Evolutionary conservation across 2,888 invertebrate genomes (phyloP), one percentile per base, ranked within the genome.

Genomic region (Tupiocoris notatus): DNA sequence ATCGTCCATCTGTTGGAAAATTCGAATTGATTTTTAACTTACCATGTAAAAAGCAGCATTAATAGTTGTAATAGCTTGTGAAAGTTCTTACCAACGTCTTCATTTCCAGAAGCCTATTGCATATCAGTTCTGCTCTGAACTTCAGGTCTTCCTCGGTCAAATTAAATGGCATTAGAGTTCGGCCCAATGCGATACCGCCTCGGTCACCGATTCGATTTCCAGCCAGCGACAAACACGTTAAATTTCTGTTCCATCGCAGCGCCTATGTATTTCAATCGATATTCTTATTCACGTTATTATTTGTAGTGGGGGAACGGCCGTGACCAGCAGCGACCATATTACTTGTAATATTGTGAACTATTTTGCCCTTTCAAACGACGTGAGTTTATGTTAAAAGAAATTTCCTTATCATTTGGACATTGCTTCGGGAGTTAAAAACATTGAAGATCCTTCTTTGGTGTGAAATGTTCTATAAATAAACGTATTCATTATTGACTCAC

Each of bases 231-330:
- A 80, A 63, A 65, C 61, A 78, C 18, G 67, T 56, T 20, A 80
- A 74, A 67, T 77, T 77, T 56, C 78, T 76, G 39, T 79, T 80
- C 65, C 78, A 78, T 57, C 79, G 76, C 57, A 80, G 76, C 62
- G 76, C 75, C 80, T 80, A 62, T n/a, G n/a, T n/a, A n/a, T n/a
- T n/a, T n/a, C n/a, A n/a, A n/a, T n/a, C n/a, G n/a, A n/a, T n/a
- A n/a, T n/a, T n/a, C n/a, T n/a, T n/a, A n/a, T n/a, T n/a, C n/a
- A n/a, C n/a, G n/a, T n/a, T n/a, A n/a, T n/a, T n/a, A n/a, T n/a
- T n/a, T n/a, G n/a, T n/a, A n/a, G n/a, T n/a, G n/a, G n/a, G n/a
- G n/a, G n/a, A n/a, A n/a, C n/a, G n/a, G n/a, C n/a, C n/a, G n/a
- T n/a, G n/a, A n/a, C n/a, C n/a, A n/a, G n/a, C n/a, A n/a, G n/a